phyloP scores from a whole-genome alignment of 2,113 vertebrate species.

The Laterallus jamaicensis region DNA sequence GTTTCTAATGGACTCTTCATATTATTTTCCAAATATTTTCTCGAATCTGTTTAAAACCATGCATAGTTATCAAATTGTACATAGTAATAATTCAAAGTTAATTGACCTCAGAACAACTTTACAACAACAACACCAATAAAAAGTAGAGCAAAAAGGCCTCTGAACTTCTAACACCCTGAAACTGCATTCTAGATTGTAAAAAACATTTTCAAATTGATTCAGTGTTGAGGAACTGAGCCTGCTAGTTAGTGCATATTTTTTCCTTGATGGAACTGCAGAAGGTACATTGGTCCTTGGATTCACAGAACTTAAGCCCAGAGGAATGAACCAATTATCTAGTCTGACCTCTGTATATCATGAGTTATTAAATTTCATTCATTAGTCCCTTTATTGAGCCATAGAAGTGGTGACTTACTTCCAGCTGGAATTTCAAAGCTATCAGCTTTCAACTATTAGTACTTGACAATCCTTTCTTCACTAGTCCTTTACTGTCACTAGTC shows the following conservation, averaged over 20 bases:
- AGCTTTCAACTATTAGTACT: constrained; percentile 9
- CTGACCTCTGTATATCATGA: neutral
- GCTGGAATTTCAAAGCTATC: neutral
- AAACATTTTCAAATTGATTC: neutral
- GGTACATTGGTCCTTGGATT: neutral
- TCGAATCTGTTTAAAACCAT: neutral
- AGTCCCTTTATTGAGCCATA: neutral
- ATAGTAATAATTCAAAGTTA: neutral
- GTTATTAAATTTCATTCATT: constrained; percentile 43
- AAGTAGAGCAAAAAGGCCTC: neutral
- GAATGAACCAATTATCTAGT: constrained; percentile 28
- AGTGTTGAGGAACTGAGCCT: neutral
- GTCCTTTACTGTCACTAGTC: neutral
- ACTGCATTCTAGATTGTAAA: neutral
- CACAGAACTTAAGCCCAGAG: neutral
- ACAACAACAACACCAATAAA: neutral
- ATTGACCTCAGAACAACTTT: neutral
- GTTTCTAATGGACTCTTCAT: neutral
- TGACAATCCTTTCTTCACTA: neutral
- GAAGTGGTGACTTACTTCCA: neutral
- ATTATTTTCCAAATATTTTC: neutral
- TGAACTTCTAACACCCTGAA: neutral
- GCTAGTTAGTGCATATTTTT: neutral
- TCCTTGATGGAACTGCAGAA: neutral
- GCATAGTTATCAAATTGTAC: neutral